Base-by-base conservation (phyloP, 1,140 invertebrate genomes). In the Brevipalpus yothersi region DNA sequence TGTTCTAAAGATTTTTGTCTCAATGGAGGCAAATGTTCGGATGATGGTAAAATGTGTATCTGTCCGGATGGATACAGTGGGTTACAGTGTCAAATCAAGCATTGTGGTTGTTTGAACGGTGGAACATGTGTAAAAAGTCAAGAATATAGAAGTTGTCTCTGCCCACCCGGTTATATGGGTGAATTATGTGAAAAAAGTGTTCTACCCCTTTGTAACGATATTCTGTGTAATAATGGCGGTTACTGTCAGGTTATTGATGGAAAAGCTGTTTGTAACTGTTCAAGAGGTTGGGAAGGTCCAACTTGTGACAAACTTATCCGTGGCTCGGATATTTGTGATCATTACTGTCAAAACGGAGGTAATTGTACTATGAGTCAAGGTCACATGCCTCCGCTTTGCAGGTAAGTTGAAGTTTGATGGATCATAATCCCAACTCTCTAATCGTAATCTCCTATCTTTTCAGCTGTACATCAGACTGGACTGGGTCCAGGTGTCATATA, bases 291-390 rank as follows among this genome's bases (percentile, higher is more conserved):
- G 71, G 73, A 72, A 56, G 78, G 78, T 8, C 56, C 67, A 21
- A 67, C 69, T 42, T 80, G 79, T 68, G 68, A 71, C 60, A 70
- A 42, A 43, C 15, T 21, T 17, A 8, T 77, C 8, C 72, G 74
- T 3, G 70, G 74, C 59, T 76, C 76, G 61, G 77, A 80, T 70
- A 73, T 77, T 5, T 83, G 81, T 67, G 67, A 70, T 1, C 69
- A 71, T 54, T 71, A 69, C 59, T 82, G 80, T 67, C 62, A 72
- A 23, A 76, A 81, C 63, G 72, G 73, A 31, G 69, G 67, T 13
- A 58, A 55, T 12, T 64, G 64, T 51, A 54, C 57, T n/a, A 9
- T 57, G n/a, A 43, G 53, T 12, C 31, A 17, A 31, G 41, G 17
- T 57, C 23, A 55, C 39, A 39, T 41, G 8, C 53, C 49, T 47